Percentiles rank a stretch among this genome's conserved stretches.
phyloP scores from a whole-genome alignment of 2,888 invertebrate species.

The Tachina grossa region DNA sequence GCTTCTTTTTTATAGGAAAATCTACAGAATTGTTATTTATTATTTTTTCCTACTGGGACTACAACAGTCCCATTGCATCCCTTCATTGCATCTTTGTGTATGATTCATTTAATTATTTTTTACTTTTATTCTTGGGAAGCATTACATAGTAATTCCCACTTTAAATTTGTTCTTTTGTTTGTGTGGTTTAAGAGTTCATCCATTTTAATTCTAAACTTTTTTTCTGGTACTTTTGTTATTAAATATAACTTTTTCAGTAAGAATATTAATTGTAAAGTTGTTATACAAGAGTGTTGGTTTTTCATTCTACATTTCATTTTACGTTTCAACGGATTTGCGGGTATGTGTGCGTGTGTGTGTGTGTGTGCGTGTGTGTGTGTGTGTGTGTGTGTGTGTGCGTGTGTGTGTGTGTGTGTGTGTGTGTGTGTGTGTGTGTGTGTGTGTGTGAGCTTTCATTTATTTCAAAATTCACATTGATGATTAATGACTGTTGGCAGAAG shows the following conservation, averaged over 20 bases:
- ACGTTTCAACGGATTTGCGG: slow-evolving; percentile 38
- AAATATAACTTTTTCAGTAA: slow-evolving; percentile 28
- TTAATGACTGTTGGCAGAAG: slow-evolving; percentile 21
- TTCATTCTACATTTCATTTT: slow-evolving; percentile 17
- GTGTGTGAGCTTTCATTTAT: slow-evolving; percentile 2
- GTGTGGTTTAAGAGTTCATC: slow-evolving; percentile 46
- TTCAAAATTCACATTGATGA: slow-evolving; percentile 1
- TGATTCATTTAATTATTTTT: background rate
- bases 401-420: no score
- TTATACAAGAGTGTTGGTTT: slow-evolving; percentile 22
- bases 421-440: no score
- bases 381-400: no score
- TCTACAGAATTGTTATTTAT: no score
- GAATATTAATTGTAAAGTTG: slow-evolving; percentile 55
- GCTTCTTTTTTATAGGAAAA: no score
- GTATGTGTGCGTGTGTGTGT: no score
- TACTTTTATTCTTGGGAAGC: background rate
- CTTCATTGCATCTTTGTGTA: background rate
- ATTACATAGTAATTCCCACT: background rate
- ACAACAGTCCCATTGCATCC: no score
- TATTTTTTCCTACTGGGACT: no score
- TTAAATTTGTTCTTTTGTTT: slow-evolving; percentile 19
- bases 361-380: no score
- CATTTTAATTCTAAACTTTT: slow-evolving; percentile 15
- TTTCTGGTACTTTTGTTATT: slow-evolving; percentile 10